These are phyloP conservation scores for Oryzias dopingdopingensis DNA, from an alignment of 2,797 vertebrate species.

Conservation along the genomic window DNA sequence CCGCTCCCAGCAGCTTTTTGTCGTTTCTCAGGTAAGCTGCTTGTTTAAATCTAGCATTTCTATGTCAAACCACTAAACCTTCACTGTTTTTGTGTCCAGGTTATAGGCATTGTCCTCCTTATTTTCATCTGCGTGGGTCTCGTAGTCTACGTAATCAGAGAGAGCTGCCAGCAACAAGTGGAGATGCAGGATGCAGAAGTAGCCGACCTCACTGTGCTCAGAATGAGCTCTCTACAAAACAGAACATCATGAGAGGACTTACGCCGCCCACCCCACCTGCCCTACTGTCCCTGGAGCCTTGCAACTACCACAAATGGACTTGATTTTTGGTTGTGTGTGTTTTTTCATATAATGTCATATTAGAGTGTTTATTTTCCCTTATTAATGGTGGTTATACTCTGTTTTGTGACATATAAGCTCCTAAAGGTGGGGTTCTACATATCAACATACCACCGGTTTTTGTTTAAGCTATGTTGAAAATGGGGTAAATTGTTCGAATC, in stretches of 20 bases:
- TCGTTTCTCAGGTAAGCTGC: conserved; percentile 77
- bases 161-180: conserved; percentile 73
- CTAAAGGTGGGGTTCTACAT: too few relatives aligned
- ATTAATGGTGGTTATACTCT: too few relatives aligned
- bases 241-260: conserved; percentile 65
- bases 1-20: conserved; percentile 76
- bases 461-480: too few relatives aligned
- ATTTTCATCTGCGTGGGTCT: conserved; percentile 80
- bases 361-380: too few relatives aligned
- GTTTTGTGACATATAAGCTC: too few relatives aligned
- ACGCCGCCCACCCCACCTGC: conserved; percentile 32
- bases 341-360: too few relatives aligned
- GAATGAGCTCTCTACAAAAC: conserved; percentile 69
- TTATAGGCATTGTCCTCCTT: conserved; percentile 78
- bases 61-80: conserved; percentile 27
- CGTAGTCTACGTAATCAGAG: conserved; percentile 76
- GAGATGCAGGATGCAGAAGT: conserved; percentile 71
- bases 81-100: conserved; percentile 56
- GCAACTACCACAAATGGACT: conserved; percentile 50
- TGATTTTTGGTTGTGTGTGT: conserved; percentile 15
- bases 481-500: too few relatives aligned
- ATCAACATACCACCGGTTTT: too few relatives aligned
- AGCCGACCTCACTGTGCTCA: conserved; percentile 73
- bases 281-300: conserved; percentile 44
- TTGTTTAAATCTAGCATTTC: neutral